Base-by-base conservation (phyloP, 2,113 vertebrate species). In the Pteropus alecto region DNA sequence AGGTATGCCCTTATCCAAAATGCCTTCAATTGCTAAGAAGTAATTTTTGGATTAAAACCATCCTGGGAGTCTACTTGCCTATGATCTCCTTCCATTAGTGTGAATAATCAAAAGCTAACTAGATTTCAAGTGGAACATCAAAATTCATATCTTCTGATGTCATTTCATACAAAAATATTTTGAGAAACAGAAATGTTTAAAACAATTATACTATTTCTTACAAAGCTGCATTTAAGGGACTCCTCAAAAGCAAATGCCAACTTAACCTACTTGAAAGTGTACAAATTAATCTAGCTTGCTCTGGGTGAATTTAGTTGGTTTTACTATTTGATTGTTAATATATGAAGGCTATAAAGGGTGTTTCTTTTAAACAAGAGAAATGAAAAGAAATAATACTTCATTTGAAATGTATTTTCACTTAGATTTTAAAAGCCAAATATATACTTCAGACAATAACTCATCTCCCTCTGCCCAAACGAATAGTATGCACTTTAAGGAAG, bases 41-140 rank as follows among this genome's bases (percentile, higher is more conserved):
- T 79, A 48, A 51, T 21, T 76, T 95, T 77, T 68, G 18, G 19
- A 90, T 79, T 74, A 90, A 87, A 68, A 51, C 0, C 18, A 51
- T 94, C 48, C 70, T 90, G 46, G 63, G 58, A 84, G 9, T 73
- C 41, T 83, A 58, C 41, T 90, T 60, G 48, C 28, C 43, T 83
- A 21, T 83, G n/a, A 28, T 63, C n/a, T 82, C 46, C 48, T 92
- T 70, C 48, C 46, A 74, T 91, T 74, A 78, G 5, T 56, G 22
- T 95, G 22, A 96, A 94, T 90, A 89, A 97, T 83, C 26, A 92
- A 96, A 96, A 96, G 33, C 61, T 71, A 97, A 92, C 33, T 76
- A 68, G 26, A 68, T 81, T 92, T 77, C 48, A 95, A 87, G 22
- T 61, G 33, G 58, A 87, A 87, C 51, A 86, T 46, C 89, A 93